A percentile compares a stretch with the other conserved stretches of the same genome.
These are phyloP conservation scores for Lissonota sp. DNA, from an alignment of 2,888 invertebrate genomes.

Conservation along the genomic window DNA sequence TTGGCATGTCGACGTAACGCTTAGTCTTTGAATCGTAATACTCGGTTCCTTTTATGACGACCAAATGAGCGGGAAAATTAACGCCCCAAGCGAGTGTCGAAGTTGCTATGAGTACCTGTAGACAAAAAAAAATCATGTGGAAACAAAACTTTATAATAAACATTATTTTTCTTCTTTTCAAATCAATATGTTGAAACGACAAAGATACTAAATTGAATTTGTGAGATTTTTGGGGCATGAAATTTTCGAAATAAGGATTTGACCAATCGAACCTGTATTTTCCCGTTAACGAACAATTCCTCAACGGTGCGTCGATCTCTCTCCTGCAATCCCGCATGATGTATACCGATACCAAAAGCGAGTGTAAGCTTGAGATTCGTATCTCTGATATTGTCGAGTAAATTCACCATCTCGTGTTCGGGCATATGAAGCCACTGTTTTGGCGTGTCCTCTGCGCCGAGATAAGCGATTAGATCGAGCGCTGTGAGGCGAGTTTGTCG, in stretches of 20 bases:
- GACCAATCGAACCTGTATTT: conserved; percentile 91
- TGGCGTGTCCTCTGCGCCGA: conserved; percentile 96
- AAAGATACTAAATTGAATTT: background rate
- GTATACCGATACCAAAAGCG: conserved; percentile 98
- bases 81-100: conserved; percentile 99
- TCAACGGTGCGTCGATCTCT: conserved; percentile 96
- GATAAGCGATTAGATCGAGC: conserved; percentile 95
- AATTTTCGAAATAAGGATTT: too few relatives aligned
- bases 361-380: conserved; percentile 96
- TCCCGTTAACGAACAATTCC: conserved; percentile 96
- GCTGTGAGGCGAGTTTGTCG: conserved; percentile 98
- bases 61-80: conserved; percentile 98
- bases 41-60: conserved; percentile 99
- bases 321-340: conserved; percentile 98
- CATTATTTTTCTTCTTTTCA: background rate
- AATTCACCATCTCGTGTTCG: conserved; percentile 93
- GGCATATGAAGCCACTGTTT: conserved; percentile 97
- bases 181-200: too few relatives aligned
- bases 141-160: background rate
- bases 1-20: conserved; percentile 99
- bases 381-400: conserved; percentile 90
- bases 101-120: conserved; percentile 95
- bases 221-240: too few relatives aligned
- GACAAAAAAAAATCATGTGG: conserved; percentile 39
- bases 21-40: conserved; percentile 98